Conservation (phyloP, 2,888 invertebrate species). For the Leptothorax acervorum region DNA sequence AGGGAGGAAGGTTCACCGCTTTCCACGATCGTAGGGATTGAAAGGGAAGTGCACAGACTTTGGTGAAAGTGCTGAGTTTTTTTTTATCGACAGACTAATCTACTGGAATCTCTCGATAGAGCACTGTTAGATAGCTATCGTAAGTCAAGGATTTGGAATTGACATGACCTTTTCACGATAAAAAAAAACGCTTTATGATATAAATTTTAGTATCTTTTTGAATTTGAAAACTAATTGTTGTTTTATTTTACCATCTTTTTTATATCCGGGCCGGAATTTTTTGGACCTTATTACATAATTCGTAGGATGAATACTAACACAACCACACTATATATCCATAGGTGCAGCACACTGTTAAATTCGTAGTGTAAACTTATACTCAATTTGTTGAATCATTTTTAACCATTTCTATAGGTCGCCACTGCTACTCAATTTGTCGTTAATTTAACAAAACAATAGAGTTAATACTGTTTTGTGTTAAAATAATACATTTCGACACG, state of each 20-base stretch:
- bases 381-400: no score
- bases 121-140: neutral
- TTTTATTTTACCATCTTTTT: neutral
- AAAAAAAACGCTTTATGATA: neutral
- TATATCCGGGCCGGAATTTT: neutral
- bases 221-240: neutral
- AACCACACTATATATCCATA: neutral
- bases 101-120: slow-evolving; percentile 14
- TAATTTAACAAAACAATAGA: no score
- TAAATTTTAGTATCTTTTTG: neutral
- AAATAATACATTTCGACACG: no score
- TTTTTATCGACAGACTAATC: slow-evolving; percentile 48
- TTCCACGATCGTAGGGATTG: slow-evolving; percentile 2
- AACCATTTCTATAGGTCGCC: no score
- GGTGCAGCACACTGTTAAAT: neutral
- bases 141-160: slow-evolving; percentile 10
- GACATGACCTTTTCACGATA: neutral
- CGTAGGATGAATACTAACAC: neutral
- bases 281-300: neutral
- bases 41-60: neutral
- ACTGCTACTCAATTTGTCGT: no score
- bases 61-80: neutral
- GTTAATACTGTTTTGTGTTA: no score
- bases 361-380: no score
- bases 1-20: neutral